Base-by-base conservation (phyloP, 53 echinoderm and acorn worm species). In the Stichopus horrens region DNA sequence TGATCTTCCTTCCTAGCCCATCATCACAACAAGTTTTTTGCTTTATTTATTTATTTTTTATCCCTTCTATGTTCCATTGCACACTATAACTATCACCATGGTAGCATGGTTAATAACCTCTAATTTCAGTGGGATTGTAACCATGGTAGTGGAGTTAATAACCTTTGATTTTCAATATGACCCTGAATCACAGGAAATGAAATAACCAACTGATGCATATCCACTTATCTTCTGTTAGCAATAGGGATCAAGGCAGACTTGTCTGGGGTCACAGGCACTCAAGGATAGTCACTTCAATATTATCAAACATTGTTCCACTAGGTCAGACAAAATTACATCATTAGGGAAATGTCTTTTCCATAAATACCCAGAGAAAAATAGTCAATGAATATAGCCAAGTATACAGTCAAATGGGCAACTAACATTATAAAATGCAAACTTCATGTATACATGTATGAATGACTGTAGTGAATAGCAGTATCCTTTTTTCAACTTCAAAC, bases 131-230 rank as follows among this genome's bases (percentile, higher is more conserved):
- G 37, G 37, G 37, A 75, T 52, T 55, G 56, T 22, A n/a, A 55
- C 22, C 4, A 57, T 9, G 6, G 4, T 76, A 51, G 18, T 58
- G 7, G 20, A 80, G 80, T 80, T 80, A 80, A 80, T 80, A 56
- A 55, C 80, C 80, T 80, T 80, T 80, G 80, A 80, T 80, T 80
- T 58, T 57, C 57, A 80, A 80, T 80, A 57, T n/a, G 80, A 80
- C 80, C 80, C 80, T 80, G 80, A 80, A 80, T 80, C 56, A 80
- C 80, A 80, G 80, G 80, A 80, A 80, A 80, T 80, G 55, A 80
- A 56, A 80, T 79, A 80, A 80, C 56, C 80, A 18, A 80, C 56
- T 80, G 80, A 80, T 80, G 80, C 80, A 80, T 57, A 80, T 80
- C 21, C 56, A 80, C 21, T 21, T 7, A 80, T 11, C 13, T 55